Conservation (phyloP, 2,888 invertebrate genomes). For the Parnassius apollo region DNA sequence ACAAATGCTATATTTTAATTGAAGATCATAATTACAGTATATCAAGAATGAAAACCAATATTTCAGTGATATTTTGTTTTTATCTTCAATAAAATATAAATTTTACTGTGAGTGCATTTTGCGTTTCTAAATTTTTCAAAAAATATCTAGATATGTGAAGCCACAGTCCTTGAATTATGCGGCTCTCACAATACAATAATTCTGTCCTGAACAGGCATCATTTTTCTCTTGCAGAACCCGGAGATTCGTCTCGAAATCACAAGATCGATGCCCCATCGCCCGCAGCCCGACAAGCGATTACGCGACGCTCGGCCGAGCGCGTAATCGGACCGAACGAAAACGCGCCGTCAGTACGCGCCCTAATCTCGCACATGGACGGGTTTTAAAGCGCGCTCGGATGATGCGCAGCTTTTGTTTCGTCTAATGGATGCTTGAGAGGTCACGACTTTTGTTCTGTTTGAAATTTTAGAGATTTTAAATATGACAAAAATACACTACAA, state of each 20-base stretch:
- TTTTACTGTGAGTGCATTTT: too few species aligned
- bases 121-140: too few species aligned
- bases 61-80: too few species aligned
- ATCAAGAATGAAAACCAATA: too few species aligned
- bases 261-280: slow-evolving; percentile 27
- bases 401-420: slow-evolving; percentile 17
- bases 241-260: slow-evolving; percentile 19
- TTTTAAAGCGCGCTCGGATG: slow-evolving; percentile 18
- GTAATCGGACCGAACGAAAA: slow-evolving; percentile 29
- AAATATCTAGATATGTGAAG: too few species aligned
- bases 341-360: slow-evolving; percentile 15
- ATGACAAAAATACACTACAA: background rate
- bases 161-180: background rate
- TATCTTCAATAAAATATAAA: too few species aligned
- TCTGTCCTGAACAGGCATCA: slow-evolving; percentile 10
- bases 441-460: slow-evolving; percentile 2
- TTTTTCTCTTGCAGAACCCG: slow-evolving; percentile 15
- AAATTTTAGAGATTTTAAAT: background rate
- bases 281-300: slow-evolving; percentile 36
- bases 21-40: too few species aligned
- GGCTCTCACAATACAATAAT: background rate
- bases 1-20: too few species aligned
- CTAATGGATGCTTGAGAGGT: slow-evolving; percentile 14
- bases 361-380: slow-evolving; percentile 24
- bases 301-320: slow-evolving; percentile 36